Evolutionary conservation across 2,888 invertebrate species (phyloP).

Genomic region (Drosophila algonquin): DNA sequence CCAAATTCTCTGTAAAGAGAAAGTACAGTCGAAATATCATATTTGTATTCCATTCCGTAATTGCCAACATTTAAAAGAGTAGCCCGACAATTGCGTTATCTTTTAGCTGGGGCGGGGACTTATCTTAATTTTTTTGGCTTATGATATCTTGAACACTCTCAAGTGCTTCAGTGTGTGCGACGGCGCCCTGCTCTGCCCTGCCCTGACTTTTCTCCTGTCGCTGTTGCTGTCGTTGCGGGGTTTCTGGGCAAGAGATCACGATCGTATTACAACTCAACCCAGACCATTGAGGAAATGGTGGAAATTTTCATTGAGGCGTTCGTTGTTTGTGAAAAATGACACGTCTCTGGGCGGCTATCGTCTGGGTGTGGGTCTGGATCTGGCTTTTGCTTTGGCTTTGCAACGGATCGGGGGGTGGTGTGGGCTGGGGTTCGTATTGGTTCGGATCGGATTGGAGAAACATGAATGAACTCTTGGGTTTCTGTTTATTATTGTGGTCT

Average conservation of each 20-base stretch:
- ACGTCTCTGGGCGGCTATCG: constrained; percentile 49
- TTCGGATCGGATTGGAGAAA: constrained; percentile 6
- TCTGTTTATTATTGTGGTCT: constrained; percentile 7
- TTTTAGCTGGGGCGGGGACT: constrained; percentile 42
- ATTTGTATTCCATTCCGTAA: background rate
- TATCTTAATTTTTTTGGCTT: constrained; percentile 72
- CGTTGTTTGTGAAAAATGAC: constrained; percentile 75
- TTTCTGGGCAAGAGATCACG: constrained; percentile 69
- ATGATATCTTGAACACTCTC: constrained; percentile 62
- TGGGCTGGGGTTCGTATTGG: background rate
- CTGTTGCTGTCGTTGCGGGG: constrained; percentile 58
- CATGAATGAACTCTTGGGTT: constrained; percentile 31
- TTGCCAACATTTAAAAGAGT: background rate
- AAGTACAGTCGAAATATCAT: background rate
- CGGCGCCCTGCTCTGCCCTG: constrained; percentile 3
- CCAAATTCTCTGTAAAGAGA: background rate
- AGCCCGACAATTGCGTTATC: background rate
- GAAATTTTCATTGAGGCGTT: constrained; percentile 66
- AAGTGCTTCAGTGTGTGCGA: constrained; percentile 18
- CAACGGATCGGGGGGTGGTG: background rate
- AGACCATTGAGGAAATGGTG: constrained; percentile 67
- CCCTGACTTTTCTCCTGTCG: constrained; percentile 42
- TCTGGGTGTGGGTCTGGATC: background rate
- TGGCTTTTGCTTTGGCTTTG: background rate
- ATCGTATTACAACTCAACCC: constrained; percentile 63